A percentile compares a stretch with the other conserved stretches of the same genome.
Conservation (phyloP, 1,140 invertebrate genomes). For the Drosophila parabipectinata region DNA sequence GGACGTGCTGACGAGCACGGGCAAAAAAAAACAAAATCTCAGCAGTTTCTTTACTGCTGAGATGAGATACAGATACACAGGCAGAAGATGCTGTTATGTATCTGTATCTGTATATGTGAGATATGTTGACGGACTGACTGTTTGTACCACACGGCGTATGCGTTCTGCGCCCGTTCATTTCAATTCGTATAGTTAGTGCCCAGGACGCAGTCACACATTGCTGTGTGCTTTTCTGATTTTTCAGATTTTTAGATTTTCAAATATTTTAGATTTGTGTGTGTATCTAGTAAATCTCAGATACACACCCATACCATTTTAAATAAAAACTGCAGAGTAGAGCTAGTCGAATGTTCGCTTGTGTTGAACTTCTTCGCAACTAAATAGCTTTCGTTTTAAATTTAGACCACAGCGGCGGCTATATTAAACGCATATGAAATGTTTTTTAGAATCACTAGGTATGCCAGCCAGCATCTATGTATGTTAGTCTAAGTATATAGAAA, state of each 20-base stretch:
- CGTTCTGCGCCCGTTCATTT: constrained; percentile 53
- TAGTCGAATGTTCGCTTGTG: constrained; percentile 50
- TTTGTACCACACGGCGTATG: constrained; percentile 71
- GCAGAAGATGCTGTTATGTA: constrained; percentile 1
- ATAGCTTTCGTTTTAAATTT: constrained; percentile 83
- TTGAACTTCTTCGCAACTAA: constrained; percentile 83
- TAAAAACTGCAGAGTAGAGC: constrained; percentile 38
- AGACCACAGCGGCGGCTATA: constrained; percentile 74
- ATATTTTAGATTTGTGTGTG: constrained; percentile 7
- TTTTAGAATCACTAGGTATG: constrained; percentile 73
- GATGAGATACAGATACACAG: constrained; percentile 20
- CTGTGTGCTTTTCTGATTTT: neutral
- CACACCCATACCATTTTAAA: constrained; percentile 33
- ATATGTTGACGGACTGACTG: constrained; percentile 51
- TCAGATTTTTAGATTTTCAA: constrained; percentile 3
- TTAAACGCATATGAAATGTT: constrained; percentile 82
- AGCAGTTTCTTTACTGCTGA: constrained; percentile 40
- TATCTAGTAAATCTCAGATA: constrained; percentile 75
- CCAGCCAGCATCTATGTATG: constrained; percentile 4
- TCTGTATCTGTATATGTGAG: constrained; percentile 54
- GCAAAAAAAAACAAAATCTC: constrained; percentile 26
- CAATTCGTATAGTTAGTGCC: constrained; percentile 37
- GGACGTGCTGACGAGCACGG: constrained; percentile 64
- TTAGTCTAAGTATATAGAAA: constrained; percentile 22
- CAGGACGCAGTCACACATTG: constrained; percentile 54